Percentiles rank a stretch among this genome's conserved stretches.
phyloP scores from a whole-genome alignment of 2,888 invertebrate species.

The Clanis bilineata region DNA sequence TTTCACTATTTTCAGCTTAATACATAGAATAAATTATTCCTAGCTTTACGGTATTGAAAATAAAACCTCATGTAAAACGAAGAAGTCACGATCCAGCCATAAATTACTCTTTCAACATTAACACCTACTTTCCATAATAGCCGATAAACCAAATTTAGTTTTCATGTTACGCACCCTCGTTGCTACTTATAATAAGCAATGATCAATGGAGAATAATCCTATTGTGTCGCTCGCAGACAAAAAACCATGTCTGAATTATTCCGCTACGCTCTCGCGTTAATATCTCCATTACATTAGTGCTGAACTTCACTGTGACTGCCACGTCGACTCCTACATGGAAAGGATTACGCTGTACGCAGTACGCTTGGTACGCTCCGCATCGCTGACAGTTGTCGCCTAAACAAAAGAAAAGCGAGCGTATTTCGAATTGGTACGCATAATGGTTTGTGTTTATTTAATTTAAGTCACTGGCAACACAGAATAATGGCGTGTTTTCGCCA shows the following conservation, averaged over 20 bases:
- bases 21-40: not conserved
- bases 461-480: slow-evolving; percentile 75
- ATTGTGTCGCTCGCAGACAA: slow-evolving; percentile 76
- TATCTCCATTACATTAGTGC: slow-evolving; percentile 79
- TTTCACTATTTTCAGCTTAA: not conserved
- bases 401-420: slow-evolving; percentile 67
- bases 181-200: slow-evolving; percentile 80
- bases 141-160: slow-evolving; percentile 83
- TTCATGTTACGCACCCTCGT: slow-evolving; percentile 79
- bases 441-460: slow-evolving; percentile 79
- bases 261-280: slow-evolving; percentile 76
- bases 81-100: slow-evolving; percentile 75
- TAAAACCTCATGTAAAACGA: slow-evolving; percentile 56
- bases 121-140: slow-evolving; percentile 82
- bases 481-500: slow-evolving; percentile 77
- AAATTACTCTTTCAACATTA: slow-evolving; percentile 77
- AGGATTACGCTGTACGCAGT: slow-evolving; percentile 72
- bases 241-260: slow-evolving; percentile 80
- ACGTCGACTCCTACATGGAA: slow-evolving; percentile 45
- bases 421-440: slow-evolving; percentile 63
- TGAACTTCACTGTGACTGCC: slow-evolving; percentile 55
- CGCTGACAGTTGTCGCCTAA: slow-evolving; percentile 75
- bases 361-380: slow-evolving; percentile 27
- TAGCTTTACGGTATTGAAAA: slow-evolving; percentile 31
- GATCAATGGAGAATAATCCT: slow-evolving; percentile 82